These are phyloP conservation scores for Dryoscopus gambensis DNA, from an alignment of 2,113 vertebrate species.

Conservation along the genomic window DNA sequence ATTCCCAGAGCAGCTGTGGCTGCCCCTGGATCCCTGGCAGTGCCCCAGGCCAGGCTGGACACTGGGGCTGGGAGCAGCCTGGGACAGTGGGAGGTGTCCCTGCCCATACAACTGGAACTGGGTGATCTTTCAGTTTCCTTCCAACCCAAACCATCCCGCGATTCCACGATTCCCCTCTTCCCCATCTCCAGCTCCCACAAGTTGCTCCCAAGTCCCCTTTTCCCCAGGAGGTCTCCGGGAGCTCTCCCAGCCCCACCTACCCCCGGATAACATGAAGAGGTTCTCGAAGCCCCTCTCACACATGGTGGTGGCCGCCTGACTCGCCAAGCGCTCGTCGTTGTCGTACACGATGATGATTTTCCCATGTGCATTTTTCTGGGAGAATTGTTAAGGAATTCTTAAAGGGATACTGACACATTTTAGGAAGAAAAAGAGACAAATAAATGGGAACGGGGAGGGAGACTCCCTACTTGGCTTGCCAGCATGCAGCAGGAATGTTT, in stretches of 20 bases:
- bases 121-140: not conserved
- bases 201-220: not conserved
- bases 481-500: not conserved
- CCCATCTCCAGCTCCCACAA: not conserved
- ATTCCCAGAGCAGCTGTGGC: not conserved
- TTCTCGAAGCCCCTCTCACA: conserved; percentile 94
- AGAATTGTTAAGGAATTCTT: conserved; percentile 61
- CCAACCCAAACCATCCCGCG: accelerated
- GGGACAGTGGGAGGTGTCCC: accelerated
- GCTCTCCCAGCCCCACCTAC: conserved; percentile 57
- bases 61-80: not conserved
- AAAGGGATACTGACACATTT: accelerated
- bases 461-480: accelerated
- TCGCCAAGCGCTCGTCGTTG: conserved; percentile 89
- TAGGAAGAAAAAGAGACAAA: not conserved
- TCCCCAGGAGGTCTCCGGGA: accelerated
- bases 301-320: conserved; percentile 89
- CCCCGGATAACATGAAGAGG: conserved; percentile 94
- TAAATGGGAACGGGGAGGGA: not conserved
- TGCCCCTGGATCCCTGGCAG: not conserved
- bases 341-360: conserved; percentile 96
- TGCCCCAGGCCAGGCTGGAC: not conserved
- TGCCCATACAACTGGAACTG: not conserved
- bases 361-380: conserved; percentile 86
- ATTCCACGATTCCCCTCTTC: accelerated